Evolutionary conservation across 64 coral and sea anemone genomes (phyloP).

Genomic region (Montipora cactus): DNA sequence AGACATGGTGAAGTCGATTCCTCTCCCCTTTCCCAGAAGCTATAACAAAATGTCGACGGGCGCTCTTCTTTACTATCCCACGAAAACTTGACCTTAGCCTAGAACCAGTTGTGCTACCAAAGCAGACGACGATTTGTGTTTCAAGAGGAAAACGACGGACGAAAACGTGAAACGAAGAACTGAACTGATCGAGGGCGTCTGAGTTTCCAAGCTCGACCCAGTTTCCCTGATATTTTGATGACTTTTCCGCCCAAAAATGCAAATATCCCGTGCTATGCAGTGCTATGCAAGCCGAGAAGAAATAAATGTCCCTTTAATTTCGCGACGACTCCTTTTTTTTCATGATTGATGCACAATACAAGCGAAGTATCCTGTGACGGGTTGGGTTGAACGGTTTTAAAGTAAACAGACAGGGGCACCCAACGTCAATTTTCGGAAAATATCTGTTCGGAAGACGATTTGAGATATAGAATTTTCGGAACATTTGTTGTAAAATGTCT

Average conservation of each 20-base stretch:
- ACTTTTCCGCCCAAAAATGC: not conserved
- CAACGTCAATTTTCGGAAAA: too few relatives aligned
- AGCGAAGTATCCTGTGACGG: too few relatives aligned
- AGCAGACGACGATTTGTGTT: not conserved
- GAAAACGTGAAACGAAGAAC: not conserved
- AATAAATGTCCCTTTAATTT: too few relatives aligned
- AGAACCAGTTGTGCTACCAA: not conserved
- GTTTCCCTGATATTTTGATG: not conserved
- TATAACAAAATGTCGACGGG: not conserved
- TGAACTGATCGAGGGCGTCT: not conserved
- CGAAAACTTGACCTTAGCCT: not conserved
- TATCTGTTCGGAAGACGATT: too few relatives aligned
- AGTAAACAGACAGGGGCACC: too few relatives aligned
- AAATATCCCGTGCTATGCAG: too few relatives aligned
- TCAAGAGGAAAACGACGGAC: not conserved
- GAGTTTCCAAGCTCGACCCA: slow-evolving; percentile 41
- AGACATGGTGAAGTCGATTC: slow-evolving; percentile 50
- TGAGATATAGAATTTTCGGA: too few relatives aligned
- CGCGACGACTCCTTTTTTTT: too few relatives aligned
- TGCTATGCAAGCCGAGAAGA: too few relatives aligned
- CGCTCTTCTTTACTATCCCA: not conserved
- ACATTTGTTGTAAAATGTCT: too few relatives aligned
- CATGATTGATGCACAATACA: too few relatives aligned
- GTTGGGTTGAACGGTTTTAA: too few relatives aligned
- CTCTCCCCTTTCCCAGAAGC: not conserved